These are phyloP conservation scores for Sinodicranocentrus sp. DNA, from an alignment of 2,888 invertebrate species.

Conservation along the genomic window DNA sequence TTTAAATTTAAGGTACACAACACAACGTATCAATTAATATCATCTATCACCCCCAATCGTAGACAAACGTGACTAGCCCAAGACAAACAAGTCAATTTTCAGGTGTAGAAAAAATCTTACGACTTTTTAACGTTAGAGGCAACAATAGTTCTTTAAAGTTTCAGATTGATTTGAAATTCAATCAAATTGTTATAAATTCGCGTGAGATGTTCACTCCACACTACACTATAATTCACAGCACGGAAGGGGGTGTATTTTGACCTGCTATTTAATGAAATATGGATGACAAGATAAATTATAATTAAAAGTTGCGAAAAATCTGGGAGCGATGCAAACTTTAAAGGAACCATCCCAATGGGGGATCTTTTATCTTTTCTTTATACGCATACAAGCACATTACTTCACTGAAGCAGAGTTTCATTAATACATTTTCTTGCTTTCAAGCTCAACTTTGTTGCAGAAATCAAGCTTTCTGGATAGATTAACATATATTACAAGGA, in stretches of 20 bases:
- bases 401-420: too few species aligned
- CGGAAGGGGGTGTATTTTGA: conserved; percentile 19
- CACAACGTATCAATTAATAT: conserved; percentile 19
- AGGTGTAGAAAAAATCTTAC: not conserved
- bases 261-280: conserved; percentile 16
- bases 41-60: conserved; percentile 5
- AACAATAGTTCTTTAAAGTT: not conserved
- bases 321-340: conserved; percentile 18
- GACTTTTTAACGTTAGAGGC: not conserved
- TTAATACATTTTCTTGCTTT: too few species aligned
- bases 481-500: not conserved
- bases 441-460: too few species aligned
- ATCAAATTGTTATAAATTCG: conserved; percentile 4
- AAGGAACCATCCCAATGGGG: not conserved
- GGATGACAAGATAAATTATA: conserved; percentile 14
- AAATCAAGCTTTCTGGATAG: not conserved
- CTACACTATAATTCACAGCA: conserved; percentile 2
- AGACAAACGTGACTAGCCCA: conserved; percentile 25
- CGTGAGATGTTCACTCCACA: not conserved
- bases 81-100: too few species aligned
- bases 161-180: conserved; percentile 32
- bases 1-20: too few species aligned
- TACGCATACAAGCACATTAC: too few species aligned
- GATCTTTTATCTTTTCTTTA: not conserved
- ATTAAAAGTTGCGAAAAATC: conserved; percentile 50